Evolutionary conservation across 2,797 vertebrate species (phyloP).

Genomic region (Emys orbicularis): DNA sequence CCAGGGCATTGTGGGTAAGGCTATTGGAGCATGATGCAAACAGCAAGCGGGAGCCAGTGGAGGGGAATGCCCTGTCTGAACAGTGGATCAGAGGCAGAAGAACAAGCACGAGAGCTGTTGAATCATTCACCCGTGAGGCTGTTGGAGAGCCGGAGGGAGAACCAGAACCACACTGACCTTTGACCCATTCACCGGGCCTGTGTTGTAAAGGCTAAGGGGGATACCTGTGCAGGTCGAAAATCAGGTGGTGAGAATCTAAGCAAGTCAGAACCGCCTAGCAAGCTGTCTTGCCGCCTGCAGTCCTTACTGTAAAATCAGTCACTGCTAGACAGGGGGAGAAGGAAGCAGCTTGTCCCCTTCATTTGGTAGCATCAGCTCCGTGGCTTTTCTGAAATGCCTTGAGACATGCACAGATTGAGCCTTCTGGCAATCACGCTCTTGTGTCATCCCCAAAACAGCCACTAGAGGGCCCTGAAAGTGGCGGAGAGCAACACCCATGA

Average conservation of each 20-base stretch:
- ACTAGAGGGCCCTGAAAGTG: neutral
- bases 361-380: neutral
- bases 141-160: neutral
- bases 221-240: neutral
- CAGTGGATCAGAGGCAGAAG: slow-evolving; percentile 57
- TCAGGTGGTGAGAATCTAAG: neutral
- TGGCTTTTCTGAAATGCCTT: fast-evolving
- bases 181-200: neutral
- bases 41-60: neutral
- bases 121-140: neutral
- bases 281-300: slow-evolving; percentile 5
- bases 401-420: neutral
- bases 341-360: neutral
- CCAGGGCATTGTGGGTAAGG: neutral
- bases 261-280: fast-evolving
- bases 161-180: neutral
- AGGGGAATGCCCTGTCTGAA: neutral
- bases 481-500: neutral
- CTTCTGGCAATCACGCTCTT: neutral
- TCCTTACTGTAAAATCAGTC: neutral
- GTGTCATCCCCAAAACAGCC: neutral
- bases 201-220: neutral
- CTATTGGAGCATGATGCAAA: neutral
- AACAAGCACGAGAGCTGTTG: slow-evolving; percentile 3
- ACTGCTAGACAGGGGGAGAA: neutral